Conservation (phyloP, 2,888 invertebrate genomes). For the Margaritifera margaritifera region DNA sequence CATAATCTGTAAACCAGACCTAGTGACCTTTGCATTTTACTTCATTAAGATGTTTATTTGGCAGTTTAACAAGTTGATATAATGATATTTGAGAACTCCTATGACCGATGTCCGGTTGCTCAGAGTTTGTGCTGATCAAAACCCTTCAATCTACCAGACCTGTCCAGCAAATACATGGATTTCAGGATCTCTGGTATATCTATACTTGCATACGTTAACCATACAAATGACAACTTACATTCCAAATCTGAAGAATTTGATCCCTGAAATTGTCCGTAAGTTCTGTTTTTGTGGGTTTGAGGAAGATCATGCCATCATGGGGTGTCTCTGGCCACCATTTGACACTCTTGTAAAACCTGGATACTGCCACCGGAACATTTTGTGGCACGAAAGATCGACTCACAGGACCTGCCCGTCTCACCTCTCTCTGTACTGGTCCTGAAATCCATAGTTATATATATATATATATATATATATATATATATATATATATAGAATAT, state of each 20-base stretch:
- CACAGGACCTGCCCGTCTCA: constrained; percentile 39
- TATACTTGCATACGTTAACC: background rate
- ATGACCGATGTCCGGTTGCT: too few species aligned
- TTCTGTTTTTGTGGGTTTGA: constrained; percentile 49
- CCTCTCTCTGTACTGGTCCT: constrained; percentile 56
- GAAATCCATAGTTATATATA: background rate
- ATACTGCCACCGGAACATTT: constrained; percentile 53
- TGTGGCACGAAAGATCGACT: constrained; percentile 40
- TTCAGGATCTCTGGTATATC: too few species aligned
- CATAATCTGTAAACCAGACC: too few species aligned
- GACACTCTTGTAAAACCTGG: constrained; percentile 58
- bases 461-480: too few species aligned
- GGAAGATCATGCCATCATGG: constrained; percentile 40
- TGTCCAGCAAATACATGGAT: too few species aligned
- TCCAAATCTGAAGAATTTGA: constrained; percentile 61
- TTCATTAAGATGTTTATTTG: too few species aligned
- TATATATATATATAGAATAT: too few species aligned
- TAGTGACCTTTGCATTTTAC: too few species aligned
- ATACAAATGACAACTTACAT: constrained; percentile 42
- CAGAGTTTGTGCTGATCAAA: too few species aligned
- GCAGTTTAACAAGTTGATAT: too few species aligned
- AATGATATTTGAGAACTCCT: too few species aligned
- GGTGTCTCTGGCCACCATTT: constrained; percentile 60
- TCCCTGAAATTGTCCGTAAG: constrained; percentile 55
- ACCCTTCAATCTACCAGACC: too few species aligned